These are phyloP conservation scores for Drosophila lacicola DNA, from an alignment of 2,888 invertebrate species.

Conservation along the genomic window DNA sequence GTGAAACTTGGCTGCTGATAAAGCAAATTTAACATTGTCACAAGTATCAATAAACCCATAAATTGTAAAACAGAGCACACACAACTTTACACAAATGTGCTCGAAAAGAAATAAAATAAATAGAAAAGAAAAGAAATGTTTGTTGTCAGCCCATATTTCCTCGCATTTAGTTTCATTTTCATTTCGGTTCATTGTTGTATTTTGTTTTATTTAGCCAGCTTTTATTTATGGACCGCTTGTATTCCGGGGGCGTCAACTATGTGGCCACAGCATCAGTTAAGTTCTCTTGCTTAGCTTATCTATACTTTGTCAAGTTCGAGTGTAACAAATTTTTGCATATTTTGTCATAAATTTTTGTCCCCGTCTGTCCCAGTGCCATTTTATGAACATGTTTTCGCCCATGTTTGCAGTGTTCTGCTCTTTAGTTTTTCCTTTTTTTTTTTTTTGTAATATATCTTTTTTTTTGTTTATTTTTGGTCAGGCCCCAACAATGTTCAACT, in stretches of 20 bases:
- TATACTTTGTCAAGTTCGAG: conserved; percentile 59
- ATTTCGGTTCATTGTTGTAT: conserved; percentile 17
- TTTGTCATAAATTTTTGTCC: conserved; percentile 66
- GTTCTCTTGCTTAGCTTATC: conserved; percentile 25
- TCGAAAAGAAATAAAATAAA: conserved; percentile 16
- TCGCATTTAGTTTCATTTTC: conserved; percentile 15
- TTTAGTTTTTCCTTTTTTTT: conserved; percentile 17
- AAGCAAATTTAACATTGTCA: conserved; percentile 38
- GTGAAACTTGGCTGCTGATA: conserved; percentile 42
- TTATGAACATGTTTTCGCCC: conserved; percentile 53
- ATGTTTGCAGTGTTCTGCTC: conserved; percentile 42
- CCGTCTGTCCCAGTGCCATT: conserved; percentile 27
- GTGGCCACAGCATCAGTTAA: conserved; percentile 23
- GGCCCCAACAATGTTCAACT: conserved; percentile 37
- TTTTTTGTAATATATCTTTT: background rate
- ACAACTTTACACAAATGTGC: conserved; percentile 27
- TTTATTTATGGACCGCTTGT: conserved; percentile 37
- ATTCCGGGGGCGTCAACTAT: conserved; percentile 53
- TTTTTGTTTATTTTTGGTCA: conserved; percentile 15
- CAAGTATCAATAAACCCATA: conserved; percentile 76
- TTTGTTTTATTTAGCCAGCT: conserved; percentile 39
- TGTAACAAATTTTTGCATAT: conserved; percentile 75
- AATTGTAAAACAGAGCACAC: conserved; percentile 50
- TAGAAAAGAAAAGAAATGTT: conserved; percentile 33
- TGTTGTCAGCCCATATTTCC: conserved; percentile 39